Percentiles rank a stretch among this genome's conserved stretches.
These are phyloP conservation scores for Orthonyx spaldingii DNA, from an alignment of 2,113 vertebrate species.

Conservation along the genomic window DNA sequence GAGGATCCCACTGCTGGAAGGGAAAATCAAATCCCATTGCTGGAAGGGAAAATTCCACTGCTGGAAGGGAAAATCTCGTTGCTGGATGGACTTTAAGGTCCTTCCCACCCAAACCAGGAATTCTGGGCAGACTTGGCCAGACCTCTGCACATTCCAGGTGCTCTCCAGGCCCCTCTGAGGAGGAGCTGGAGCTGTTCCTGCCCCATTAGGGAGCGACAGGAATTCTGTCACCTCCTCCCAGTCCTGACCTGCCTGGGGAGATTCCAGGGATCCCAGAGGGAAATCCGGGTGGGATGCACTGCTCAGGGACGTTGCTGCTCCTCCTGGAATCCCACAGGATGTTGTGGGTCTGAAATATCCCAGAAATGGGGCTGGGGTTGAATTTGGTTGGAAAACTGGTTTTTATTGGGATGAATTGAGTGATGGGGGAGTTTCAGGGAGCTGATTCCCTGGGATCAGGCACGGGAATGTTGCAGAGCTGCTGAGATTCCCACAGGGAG, in stretches of 20 bases:
- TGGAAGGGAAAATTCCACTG: background rate
- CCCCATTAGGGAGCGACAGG: background rate
- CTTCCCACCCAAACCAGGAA: background rate
- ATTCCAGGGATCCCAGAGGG: background rate
- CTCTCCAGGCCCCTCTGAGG: background rate
- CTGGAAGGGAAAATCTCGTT: background rate
- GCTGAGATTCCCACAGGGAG: background rate
- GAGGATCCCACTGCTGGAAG: fast-evolving
- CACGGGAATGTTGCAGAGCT: background rate
- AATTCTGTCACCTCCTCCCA: background rate
- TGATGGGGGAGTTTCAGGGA: background rate
- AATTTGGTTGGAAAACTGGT: background rate
- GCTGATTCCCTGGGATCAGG: background rate
- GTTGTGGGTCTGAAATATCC: fast-evolving
- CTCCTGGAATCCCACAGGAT: background rate
- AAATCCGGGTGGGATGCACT: background rate
- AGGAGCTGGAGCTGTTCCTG: background rate
- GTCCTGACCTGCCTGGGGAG: background rate
- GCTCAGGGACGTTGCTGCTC: background rate
- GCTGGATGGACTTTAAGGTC: background rate
- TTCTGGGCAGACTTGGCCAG: background rate
- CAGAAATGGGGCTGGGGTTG: background rate
- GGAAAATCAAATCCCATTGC: background rate
- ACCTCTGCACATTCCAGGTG: background rate
- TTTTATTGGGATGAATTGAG: background rate